Base-by-base conservation (phyloP, 2,797 vertebrate species). In the Lates japonicus region DNA sequence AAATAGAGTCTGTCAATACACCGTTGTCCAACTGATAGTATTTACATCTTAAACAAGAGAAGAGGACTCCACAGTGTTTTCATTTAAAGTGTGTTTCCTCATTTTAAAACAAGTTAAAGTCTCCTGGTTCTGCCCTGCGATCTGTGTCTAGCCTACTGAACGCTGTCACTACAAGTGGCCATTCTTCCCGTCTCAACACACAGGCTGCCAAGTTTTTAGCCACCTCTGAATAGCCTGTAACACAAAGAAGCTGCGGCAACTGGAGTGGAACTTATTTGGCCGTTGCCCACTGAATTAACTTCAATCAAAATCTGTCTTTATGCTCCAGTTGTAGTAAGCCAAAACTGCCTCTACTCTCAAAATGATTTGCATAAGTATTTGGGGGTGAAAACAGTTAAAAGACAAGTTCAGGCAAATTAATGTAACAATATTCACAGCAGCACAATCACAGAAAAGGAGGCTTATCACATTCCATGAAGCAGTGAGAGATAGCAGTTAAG, bases 221-320 rank as follows among this genome's bases (percentile, higher is more conserved):
- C 68, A 39, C 80, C 37, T 72, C 54, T 94, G 82, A 93, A 94
- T 88, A 87, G 79, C 69, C 57, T 22, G 42, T 0, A 4, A 74
- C 63, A 92, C 91, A 93, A 93, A 94, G 81, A 90, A 83, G 68
- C 85, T 29, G 8, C 44, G 71, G 82, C 79, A 90, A 95, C 80
- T 94, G 87, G 90, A 94, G 91, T 91, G 92, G 93, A 95, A 95
- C 76, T 85, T 85, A 92, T 90, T 90, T 76, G 77, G 52, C 80
- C 29, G 37, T 89, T 78, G 81, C 87, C 78, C 74, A 57, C 39
- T 84, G 65, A 88, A 83, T 90, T 88, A 48, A 90, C 83, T 77
- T 65, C 63, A 82, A 83, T 88, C 51, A 64, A 82, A 90, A 87
- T 79, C 33, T 9, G 51, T 81, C 52, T 87, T 76, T 81, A 82